Evolutionary conservation across 2,113 vertebrate genomes (phyloP).

Genomic region (Austrofundulus limnaeus): DNA sequence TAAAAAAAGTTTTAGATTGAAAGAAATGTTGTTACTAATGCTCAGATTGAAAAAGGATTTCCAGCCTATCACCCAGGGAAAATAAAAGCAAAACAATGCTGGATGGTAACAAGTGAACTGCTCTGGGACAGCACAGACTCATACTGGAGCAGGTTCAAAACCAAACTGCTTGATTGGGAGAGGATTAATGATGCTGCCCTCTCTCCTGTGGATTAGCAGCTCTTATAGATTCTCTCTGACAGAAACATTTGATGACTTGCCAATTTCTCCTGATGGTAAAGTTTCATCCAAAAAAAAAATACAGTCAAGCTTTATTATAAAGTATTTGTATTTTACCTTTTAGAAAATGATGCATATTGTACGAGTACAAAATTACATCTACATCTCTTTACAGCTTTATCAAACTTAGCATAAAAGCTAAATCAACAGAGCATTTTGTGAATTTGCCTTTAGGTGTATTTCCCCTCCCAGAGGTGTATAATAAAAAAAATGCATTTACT

Average conservation of each 20-base stretch:
- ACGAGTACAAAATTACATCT: not conserved
- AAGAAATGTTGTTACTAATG: slow-evolving; percentile 2
- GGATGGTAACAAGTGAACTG: slow-evolving; percentile 16
- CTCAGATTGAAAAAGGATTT: slow-evolving; percentile 8
- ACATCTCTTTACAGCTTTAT: too few species aligned
- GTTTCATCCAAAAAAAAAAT: not conserved
- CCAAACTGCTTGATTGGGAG: slow-evolving; percentile 15
- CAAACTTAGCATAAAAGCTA: not conserved
- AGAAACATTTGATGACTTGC: slow-evolving; percentile 15
- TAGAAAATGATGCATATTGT: not conserved
- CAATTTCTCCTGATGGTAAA: not conserved
- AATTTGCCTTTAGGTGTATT: not conserved
- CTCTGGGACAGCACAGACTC: slow-evolving; percentile 1
- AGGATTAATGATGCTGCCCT: slow-evolving; percentile 46
- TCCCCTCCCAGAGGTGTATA: too few species aligned
- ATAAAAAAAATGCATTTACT: too few species aligned
- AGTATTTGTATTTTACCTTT: not conserved
- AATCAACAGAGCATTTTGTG: too few species aligned
- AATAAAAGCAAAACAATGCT: slow-evolving; percentile 51
- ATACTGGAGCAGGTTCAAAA: slow-evolving; percentile 17
- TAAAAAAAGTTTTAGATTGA: not conserved
- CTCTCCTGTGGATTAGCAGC: slow-evolving; percentile 43
- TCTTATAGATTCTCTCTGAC: slow-evolving; percentile 32
- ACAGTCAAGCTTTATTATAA: not conserved
- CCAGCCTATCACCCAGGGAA: not conserved